phyloP scores from a whole-genome alignment of 2,888 invertebrate species.

The Busseola fusca region DNA sequence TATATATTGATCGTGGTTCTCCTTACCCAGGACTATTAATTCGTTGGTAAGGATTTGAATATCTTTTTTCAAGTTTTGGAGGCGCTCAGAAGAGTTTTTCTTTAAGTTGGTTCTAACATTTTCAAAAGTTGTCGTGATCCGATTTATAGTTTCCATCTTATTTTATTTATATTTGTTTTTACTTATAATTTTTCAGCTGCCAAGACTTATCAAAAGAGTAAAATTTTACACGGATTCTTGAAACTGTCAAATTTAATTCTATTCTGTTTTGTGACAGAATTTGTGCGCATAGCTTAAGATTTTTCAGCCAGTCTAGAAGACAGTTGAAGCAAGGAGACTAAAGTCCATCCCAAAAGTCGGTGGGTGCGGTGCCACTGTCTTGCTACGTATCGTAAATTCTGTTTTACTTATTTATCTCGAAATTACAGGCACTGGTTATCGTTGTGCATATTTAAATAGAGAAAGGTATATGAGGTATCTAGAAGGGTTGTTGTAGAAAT shows the following conservation, averaged over 20 bases:
- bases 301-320: constrained; percentile 34
- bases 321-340: constrained; percentile 6
- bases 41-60: constrained; percentile 77
- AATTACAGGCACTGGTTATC: neutral
- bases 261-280: constrained; percentile 39
- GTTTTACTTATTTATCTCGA: neutral
- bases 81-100: constrained; percentile 75
- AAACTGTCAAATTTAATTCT: constrained; percentile 47
- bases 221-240: constrained; percentile 44
- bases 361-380: neutral
- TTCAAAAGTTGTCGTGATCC: constrained; percentile 78
- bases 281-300: neutral
- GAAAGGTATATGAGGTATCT: too few species aligned
- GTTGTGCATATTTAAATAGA: too few species aligned
- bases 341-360: neutral
- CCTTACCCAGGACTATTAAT: constrained; percentile 77
- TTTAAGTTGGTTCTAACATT: constrained; percentile 76
- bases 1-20: constrained; percentile 77
- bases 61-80: constrained; percentile 76
- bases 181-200: constrained; percentile 46
- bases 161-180: constrained; percentile 27
- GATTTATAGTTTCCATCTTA: constrained; percentile 77
- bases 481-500: too few species aligned
- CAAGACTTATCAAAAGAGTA: constrained; percentile 20
- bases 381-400: neutral